Conservation (phyloP, 2,797 vertebrate species). For the Loriculus beryllinus region DNA sequence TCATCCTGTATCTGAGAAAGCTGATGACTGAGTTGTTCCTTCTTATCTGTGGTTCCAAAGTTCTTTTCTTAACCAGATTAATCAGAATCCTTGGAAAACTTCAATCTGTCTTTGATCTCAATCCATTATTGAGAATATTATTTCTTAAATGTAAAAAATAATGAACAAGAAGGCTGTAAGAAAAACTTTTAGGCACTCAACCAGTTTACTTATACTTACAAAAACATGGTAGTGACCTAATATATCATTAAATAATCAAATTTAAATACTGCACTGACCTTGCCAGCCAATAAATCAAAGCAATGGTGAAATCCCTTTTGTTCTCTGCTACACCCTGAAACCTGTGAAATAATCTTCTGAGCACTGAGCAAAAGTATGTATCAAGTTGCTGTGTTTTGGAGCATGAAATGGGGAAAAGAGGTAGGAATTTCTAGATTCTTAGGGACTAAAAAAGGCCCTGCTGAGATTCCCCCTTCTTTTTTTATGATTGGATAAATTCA, state of each 20-base stretch:
- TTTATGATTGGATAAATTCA: neutral
- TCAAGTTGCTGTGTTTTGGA: neutral
- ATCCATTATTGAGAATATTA: neutral
- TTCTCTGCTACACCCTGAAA: conserved; percentile 31
- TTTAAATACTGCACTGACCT: conserved; percentile 8
- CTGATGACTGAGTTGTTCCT: neutral
- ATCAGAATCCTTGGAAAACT: neutral
- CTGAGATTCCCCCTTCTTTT: neutral
- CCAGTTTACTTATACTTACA: neutral
- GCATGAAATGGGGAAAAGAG: neutral
- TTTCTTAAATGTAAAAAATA: neutral
- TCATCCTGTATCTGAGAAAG: neutral
- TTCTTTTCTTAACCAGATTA: neutral
- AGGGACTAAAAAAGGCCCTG: neutral
- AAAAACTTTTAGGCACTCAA: neutral
- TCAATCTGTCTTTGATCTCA: neutral
- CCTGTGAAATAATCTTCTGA: conserved; percentile 6
- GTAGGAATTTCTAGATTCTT: neutral
- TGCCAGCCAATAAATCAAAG: conserved; percentile 22
- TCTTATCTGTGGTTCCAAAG: neutral
- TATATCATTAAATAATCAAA: conserved; percentile 16
- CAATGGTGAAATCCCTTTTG: neutral
- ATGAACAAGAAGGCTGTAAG: neutral
- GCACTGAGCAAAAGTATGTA: neutral
- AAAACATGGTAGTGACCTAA: neutral